Evolutionary conservation across 2,888 invertebrate genomes (phyloP), one percentile per base, ranked within the genome.

Genomic region (Acleris laterana): DNA sequence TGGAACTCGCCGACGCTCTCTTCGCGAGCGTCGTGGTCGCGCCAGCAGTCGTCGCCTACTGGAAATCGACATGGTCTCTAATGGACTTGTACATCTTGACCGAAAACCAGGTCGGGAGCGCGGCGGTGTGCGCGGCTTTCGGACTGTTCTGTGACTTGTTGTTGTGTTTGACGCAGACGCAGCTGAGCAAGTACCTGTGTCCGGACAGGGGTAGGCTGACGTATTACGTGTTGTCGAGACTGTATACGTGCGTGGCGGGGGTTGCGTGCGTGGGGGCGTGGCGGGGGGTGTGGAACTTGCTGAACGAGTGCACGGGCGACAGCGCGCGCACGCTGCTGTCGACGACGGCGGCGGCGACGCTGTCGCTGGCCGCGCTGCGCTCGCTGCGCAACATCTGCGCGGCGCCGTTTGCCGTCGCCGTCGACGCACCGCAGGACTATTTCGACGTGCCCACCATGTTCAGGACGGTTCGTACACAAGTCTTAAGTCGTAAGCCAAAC

Each of bases 391-490:
- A 98, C 86, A 94, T 97, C 51, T 95, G 96, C 60, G 97, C 97
- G 22, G 95, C 97, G 5, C 98, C 98, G 0, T 96, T 97, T 79
- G 94, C 96, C 16, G 93, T 98, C 19, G 94, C 95, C 48, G 95
- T 95, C 61, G 98, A 98, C 84, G 91, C 94, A 60, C 95, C 95
- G 62, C 93, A 94, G 61, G 96, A 96, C 74, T 98, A 97, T 89
- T 98, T 98, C 85, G 95, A 96, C 71, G 96, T 97, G 72, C 95
- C 96, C 44, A 97, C 97, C 56, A 96, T 97, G 95, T 98, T 97
- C 84, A 94, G 96, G 83, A 95, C 95, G 94, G 97, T 97, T 93
- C 95, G 96, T 94, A 81, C 38, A 16, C 5, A 9, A 28, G 28
- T 17, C 13, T 19, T 9, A 38, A 19, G 11, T 32, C 17, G 17